Evolutionary conservation across 2,888 invertebrate species (phyloP).

Genomic region (Volucella inflata): DNA sequence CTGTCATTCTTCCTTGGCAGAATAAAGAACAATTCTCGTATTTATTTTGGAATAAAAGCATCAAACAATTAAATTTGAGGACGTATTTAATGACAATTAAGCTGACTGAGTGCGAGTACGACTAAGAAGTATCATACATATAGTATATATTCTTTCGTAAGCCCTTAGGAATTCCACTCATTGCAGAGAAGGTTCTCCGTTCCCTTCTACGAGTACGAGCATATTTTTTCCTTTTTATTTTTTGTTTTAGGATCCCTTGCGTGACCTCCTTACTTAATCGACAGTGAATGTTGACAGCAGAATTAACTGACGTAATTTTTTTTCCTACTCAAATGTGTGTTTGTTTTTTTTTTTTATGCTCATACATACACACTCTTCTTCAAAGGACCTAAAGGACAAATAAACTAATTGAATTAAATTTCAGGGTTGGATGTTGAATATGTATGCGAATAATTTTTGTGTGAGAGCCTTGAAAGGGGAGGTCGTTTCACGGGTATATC

Average conservation of each 20-base stretch:
- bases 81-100: slow-evolving; percentile 60
- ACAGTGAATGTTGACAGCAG: slow-evolving; percentile 74
- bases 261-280: slow-evolving; percentile 75
- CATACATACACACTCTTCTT: slow-evolving; percentile 36
- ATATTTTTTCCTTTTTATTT: slow-evolving; percentile 9
- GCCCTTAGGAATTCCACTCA: slow-evolving; percentile 47
- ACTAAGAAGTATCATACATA: slow-evolving; percentile 34
- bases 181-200: background rate
- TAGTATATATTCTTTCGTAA: slow-evolving; percentile 5
- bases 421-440: slow-evolving; percentile 57
- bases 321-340: slow-evolving; percentile 40
- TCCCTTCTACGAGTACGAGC: background rate
- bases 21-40: slow-evolving; percentile 58
- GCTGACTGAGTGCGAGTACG: background rate
- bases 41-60: slow-evolving; percentile 66
- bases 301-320: slow-evolving; percentile 74
- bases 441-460: slow-evolving; percentile 53
- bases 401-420: slow-evolving; percentile 75
- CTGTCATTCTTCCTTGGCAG: slow-evolving; percentile 22
- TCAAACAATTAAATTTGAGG: slow-evolving; percentile 65
- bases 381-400: slow-evolving; percentile 68
- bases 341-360: slow-evolving; percentile 21
- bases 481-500: slow-evolving; percentile 11
- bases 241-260: slow-evolving; percentile 51
- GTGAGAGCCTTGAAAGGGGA: slow-evolving; percentile 13